Conservation (phyloP, 2,113 vertebrate species). For the Myotis yumanensis region DNA sequence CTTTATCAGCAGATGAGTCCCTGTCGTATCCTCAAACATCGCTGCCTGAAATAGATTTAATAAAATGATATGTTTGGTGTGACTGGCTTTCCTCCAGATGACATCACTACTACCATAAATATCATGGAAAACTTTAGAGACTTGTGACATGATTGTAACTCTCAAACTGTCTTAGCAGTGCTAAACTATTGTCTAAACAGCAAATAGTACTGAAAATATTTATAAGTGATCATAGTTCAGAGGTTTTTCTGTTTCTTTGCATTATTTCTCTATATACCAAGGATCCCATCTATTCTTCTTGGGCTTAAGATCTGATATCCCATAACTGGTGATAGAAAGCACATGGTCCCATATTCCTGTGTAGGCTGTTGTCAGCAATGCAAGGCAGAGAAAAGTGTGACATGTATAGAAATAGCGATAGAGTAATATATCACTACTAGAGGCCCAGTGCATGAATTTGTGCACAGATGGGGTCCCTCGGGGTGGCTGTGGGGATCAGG, state of each 20-base stretch:
- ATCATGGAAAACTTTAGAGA: background rate
- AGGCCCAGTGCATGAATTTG: too few relatives aligned
- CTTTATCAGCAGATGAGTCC: background rate
- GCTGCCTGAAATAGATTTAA: constrained; percentile 41
- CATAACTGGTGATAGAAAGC: background rate
- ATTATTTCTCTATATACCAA: background rate
- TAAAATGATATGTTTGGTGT: background rate
- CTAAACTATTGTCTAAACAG: background rate
- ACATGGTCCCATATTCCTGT: background rate
- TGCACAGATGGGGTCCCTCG: too few relatives aligned
- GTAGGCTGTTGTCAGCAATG: background rate
- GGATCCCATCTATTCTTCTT: background rate
- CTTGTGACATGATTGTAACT: background rate
- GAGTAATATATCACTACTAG: background rate
- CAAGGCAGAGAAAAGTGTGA: background rate
- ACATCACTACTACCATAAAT: constrained; percentile 29
- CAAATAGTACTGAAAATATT: background rate
- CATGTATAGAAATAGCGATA: background rate
- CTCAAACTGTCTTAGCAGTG: background rate
- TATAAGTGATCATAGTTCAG: background rate
- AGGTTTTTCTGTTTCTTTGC: background rate
- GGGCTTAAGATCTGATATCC: background rate
- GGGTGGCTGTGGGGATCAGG: too few relatives aligned
- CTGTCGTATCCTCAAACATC: background rate
- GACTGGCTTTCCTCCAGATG: constrained; percentile 37